Conservation (phyloP, 1,140 invertebrate species). For the Formica exsecta region DNA sequence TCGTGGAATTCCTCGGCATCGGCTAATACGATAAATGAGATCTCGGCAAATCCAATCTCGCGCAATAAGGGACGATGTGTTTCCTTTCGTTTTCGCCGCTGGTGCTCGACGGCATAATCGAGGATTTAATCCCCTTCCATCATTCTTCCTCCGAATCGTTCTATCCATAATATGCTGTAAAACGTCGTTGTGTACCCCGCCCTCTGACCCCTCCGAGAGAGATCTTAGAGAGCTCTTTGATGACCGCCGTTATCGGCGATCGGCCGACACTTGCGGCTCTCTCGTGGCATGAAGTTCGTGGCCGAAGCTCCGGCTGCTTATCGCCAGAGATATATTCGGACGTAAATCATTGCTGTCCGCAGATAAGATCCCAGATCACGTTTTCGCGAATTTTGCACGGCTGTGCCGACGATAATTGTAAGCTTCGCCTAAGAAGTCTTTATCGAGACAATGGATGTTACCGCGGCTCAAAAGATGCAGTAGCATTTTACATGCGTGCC, state of each 20-base stretch:
- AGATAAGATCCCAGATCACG: conserved; percentile 73
- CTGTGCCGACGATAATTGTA: conserved; percentile 55
- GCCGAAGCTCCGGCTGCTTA: conserved; percentile 47
- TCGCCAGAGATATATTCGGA: conserved; percentile 38
- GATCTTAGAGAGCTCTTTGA: conserved; percentile 69
- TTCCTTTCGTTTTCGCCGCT: conserved; percentile 48
- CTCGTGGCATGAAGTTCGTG: conserved; percentile 39
- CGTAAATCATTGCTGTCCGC: conserved; percentile 66
- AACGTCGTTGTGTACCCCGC: conserved; percentile 44
- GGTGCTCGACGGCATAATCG: conserved; percentile 39
- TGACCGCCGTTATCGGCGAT: conserved; percentile 70
- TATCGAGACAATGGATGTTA: conserved; percentile 19
- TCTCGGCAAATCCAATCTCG: conserved; percentile 46
- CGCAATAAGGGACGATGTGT: conserved; percentile 29
- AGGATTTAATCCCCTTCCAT: conserved; percentile 36
- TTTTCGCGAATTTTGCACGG: conserved; percentile 70
- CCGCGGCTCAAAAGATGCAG: neutral
- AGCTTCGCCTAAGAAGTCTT: conserved; percentile 34
- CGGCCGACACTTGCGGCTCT: conserved; percentile 61
- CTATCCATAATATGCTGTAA: conserved; percentile 70
- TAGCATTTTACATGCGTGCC: neutral
- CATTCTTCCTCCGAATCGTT: conserved; percentile 16
- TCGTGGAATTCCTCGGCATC: conserved; percentile 40
- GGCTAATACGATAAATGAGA: conserved; percentile 47
- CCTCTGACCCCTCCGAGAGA: conserved; percentile 60